Evolutionary conservation across 1,140 invertebrate genomes (phyloP).

Genomic region (Nylanderia fulva): DNA sequence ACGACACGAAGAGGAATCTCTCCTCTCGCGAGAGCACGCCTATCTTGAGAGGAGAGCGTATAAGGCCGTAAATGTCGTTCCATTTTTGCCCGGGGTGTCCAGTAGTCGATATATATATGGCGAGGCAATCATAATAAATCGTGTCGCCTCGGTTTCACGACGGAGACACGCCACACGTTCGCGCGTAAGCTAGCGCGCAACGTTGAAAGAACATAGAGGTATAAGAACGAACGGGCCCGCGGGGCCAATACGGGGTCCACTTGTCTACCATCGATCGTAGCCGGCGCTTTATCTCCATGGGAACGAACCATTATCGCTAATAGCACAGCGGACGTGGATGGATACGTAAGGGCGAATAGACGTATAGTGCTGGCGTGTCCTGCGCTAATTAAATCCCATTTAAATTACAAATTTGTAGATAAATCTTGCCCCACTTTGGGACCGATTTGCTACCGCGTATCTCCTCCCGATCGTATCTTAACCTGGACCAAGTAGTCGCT

Average conservation of each 20-base stretch:
- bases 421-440: conserved; percentile 63
- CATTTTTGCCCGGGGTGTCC: conserved; percentile 64
- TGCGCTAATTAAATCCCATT: conserved; percentile 65
- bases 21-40: conserved; percentile 19
- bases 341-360: conserved; percentile 65
- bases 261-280: conserved; percentile 57
- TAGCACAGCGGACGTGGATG: conserved; percentile 70
- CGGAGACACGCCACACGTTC: conserved; percentile 42
- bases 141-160: conserved; percentile 57
- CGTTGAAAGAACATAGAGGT: conserved; percentile 40
- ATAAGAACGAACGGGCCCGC: conserved; percentile 7
- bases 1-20: conserved; percentile 26
- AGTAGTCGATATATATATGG: conserved; percentile 52
- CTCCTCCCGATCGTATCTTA: neutral
- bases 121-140: conserved; percentile 62
- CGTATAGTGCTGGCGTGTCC: conserved; percentile 47
- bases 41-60: conserved; percentile 30
- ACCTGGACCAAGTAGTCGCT: conserved; percentile 19
- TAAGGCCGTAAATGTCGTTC: conserved; percentile 57
- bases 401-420: conserved; percentile 70
- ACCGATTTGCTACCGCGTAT: neutral
- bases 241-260: conserved; percentile 26
- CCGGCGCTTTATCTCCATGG: conserved; percentile 67
- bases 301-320: conserved; percentile 76
- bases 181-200: conserved; percentile 4